Percentiles rank a stretch among this genome's conserved stretches.
These are phyloP conservation scores for Flabesymbios commensalis DNA, from an alignment of 2,888 invertebrate genomes.

Conservation along the genomic window DNA sequence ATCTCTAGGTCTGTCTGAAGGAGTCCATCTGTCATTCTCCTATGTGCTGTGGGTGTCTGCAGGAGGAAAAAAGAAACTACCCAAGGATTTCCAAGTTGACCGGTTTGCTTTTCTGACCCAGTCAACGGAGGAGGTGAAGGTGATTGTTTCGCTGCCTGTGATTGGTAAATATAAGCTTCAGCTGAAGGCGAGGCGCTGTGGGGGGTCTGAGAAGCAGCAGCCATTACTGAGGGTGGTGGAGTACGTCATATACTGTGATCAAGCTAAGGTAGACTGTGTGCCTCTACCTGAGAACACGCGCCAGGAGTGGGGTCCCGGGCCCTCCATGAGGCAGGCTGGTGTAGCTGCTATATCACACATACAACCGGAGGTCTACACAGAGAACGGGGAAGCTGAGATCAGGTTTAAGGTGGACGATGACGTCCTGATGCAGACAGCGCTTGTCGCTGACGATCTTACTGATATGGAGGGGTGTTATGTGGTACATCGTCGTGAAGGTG, in stretches of 20 bases:
- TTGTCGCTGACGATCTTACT: background rate
- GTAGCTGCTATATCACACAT: background rate
- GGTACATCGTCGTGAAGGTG: too few species aligned
- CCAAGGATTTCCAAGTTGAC: too few species aligned
- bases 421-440: background rate
- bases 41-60: too few species aligned
- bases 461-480: background rate
- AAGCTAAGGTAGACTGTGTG: background rate
- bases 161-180: too few species aligned
- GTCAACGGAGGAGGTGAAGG: too few species aligned
- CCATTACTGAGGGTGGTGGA: background rate
- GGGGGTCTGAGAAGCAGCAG: too few species aligned
- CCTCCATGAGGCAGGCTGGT: background rate
- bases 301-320: constrained; percentile 14
- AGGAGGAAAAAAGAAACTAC: too few species aligned
- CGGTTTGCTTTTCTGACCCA: too few species aligned
- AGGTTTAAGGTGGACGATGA: constrained; percentile 1
- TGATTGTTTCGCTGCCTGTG: too few species aligned
- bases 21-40: too few species aligned
- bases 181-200: too few species aligned
- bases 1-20: too few species aligned
- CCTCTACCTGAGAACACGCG: constrained; percentile 2
- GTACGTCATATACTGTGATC: background rate
- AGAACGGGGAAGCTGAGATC: constrained; percentile 3
- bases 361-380: constrained; percentile 2